A percentile compares a stretch with the other conserved stretches of the same genome.
phyloP scores from a whole-genome alignment of 2,113 vertebrate genomes.

The Ammodytes dubius region DNA sequence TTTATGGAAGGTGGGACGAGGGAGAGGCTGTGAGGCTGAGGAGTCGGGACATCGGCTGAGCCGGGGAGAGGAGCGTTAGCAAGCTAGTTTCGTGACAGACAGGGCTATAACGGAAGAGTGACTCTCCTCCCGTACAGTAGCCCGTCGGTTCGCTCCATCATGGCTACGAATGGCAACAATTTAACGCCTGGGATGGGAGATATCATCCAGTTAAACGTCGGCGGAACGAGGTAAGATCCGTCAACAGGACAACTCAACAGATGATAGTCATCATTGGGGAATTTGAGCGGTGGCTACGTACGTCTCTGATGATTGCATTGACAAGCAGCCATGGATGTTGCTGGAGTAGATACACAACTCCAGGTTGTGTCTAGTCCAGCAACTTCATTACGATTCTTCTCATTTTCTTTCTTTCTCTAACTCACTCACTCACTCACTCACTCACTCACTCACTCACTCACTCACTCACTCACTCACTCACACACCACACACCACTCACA shows the following conservation, averaged over 20 bases:
- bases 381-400: background rate
- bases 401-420: background rate
- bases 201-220: conserved; percentile 96
- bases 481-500: background rate
- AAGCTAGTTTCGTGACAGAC: conserved; percentile 56
- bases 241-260: conserved; percentile 2
- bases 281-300: conserved; percentile 17
- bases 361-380: conserved; percentile 11
- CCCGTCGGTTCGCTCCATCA: conserved; percentile 67
- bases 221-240: conserved; percentile 90
- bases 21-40: conserved; percentile 62
- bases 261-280: conserved; percentile 20
- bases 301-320: conserved; percentile 16
- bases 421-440: background rate
- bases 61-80: conserved; percentile 55
- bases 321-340: conserved; percentile 19
- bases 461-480: background rate
- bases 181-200: conserved; percentile 88
- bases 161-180: conserved; percentile 88
- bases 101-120: conserved; percentile 10
- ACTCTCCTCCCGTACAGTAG: background rate
- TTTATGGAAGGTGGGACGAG: conserved; percentile 61
- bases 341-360: background rate
- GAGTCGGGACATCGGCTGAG: conserved; percentile 59
- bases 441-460: background rate